phyloP scores from a whole-genome alignment of 2,888 invertebrate species.

The Tenthredo mesomela region DNA sequence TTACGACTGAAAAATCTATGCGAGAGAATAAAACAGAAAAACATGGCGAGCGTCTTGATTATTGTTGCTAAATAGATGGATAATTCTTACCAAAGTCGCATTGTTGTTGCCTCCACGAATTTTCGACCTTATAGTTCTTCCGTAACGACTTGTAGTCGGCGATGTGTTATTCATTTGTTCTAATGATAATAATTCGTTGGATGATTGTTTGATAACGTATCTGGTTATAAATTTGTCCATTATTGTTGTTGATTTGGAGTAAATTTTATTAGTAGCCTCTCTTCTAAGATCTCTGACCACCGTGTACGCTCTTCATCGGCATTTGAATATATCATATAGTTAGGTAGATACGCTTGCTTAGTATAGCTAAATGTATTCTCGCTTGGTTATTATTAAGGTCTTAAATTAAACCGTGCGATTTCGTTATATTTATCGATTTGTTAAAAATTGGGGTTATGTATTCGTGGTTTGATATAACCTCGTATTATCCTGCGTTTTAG shows the following conservation, averaged over 20 bases:
- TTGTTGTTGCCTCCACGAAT: constrained; percentile 63
- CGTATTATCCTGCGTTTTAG: neutral
- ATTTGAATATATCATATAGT: neutral
- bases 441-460: neutral
- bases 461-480: neutral
- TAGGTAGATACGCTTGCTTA: too few relatives aligned
- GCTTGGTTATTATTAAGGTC: too few relatives aligned
- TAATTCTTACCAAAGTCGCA: constrained; percentile 50
- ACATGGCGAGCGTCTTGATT: neutral
- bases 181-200: too few relatives aligned
- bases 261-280: constrained; percentile 52
- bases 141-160: constrained; percentile 80
- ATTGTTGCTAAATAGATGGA: too few relatives aligned
- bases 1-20: neutral
- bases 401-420: too few relatives aligned
- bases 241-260: neutral
- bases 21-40: neutral
- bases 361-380: too few relatives aligned
- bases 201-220: too few relatives aligned
- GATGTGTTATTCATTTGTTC: neutral
- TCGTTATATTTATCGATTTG: constrained; percentile 8
- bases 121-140: constrained; percentile 81
- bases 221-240: constrained; percentile 39
- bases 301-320: neutral
- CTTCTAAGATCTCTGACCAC: neutral